These are phyloP conservation scores for Anthonomus grandis DNA, from an alignment of 1,140 invertebrate genomes.

Conservation along the genomic window DNA sequence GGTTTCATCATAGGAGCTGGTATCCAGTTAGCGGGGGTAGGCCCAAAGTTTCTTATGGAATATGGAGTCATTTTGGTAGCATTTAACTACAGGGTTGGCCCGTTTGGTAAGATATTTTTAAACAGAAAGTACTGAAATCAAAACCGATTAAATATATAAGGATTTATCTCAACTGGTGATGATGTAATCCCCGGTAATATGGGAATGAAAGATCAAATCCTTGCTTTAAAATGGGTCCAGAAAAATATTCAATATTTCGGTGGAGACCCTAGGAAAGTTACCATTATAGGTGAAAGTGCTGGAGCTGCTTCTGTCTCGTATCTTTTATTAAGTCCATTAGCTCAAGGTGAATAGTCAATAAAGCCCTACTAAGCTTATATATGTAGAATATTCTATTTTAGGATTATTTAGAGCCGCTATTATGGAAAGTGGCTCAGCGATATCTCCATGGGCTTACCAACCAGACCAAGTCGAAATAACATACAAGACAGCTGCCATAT, in stretches of 20 bases:
- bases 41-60: constrained; percentile 62
- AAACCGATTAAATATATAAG: not conserved
- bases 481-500: constrained; percentile 14
- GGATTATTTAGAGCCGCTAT: constrained; percentile 32
- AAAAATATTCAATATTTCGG: constrained; percentile 67
- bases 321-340: constrained; percentile 54
- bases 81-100: constrained; percentile 52
- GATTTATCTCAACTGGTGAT: constrained; percentile 58
- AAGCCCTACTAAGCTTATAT: not conserved
- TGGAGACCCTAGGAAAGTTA: constrained; percentile 66
- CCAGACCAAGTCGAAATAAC: constrained; percentile 21
- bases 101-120: constrained; percentile 42
- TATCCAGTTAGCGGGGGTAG: constrained; percentile 50
- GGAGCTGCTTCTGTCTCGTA: constrained; percentile 61
- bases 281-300: constrained; percentile 66
- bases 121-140: not conserved
- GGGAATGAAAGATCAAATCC: constrained; percentile 70
- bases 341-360: constrained; percentile 2
- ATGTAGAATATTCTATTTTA: constrained; percentile 13
- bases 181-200: constrained; percentile 61
- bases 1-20: constrained; percentile 58
- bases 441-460: constrained; percentile 29
- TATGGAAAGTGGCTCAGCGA: constrained; percentile 26
- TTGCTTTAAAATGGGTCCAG: constrained; percentile 66
- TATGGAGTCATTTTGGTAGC: constrained; percentile 53